Conservation (phyloP, 2,797 vertebrate genomes). For the Squalus acanthias region DNA sequence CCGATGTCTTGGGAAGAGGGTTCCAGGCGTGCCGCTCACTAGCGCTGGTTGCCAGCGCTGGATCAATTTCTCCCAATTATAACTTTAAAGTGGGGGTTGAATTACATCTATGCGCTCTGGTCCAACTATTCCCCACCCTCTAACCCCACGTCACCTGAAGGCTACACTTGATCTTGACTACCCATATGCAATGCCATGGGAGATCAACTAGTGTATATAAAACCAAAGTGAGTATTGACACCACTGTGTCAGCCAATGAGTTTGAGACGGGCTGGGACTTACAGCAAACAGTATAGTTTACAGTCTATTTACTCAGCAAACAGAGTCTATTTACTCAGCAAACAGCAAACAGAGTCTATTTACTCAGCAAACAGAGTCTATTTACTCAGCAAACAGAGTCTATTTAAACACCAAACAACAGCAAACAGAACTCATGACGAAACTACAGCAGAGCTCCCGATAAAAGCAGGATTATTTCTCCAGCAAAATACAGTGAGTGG, state of each 20-base stretch:
- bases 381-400: not conserved
- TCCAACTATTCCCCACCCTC: not conserved
- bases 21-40: not conserved
- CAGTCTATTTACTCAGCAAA: not conserved
- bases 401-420: not conserved
- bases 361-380: not conserved
- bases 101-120: not conserved
- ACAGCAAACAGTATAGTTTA: not conserved
- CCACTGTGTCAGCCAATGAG: no score
- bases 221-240: no score
- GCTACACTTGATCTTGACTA: not conserved
- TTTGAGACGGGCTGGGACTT: not conserved
- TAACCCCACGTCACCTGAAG: not conserved
- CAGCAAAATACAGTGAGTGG: not conserved
- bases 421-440: not conserved
- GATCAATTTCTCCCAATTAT: not conserved
- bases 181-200: not conserved
- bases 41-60: not conserved
- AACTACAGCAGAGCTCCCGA: not conserved
- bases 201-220: not conserved
- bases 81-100: not conserved
- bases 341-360: not conserved
- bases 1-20: not conserved
- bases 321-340: not conserved
- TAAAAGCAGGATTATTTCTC: not conserved